Evolutionary conservation across 2,113 vertebrate species (phyloP).

Genomic region (Pan troglodytes): DNA sequence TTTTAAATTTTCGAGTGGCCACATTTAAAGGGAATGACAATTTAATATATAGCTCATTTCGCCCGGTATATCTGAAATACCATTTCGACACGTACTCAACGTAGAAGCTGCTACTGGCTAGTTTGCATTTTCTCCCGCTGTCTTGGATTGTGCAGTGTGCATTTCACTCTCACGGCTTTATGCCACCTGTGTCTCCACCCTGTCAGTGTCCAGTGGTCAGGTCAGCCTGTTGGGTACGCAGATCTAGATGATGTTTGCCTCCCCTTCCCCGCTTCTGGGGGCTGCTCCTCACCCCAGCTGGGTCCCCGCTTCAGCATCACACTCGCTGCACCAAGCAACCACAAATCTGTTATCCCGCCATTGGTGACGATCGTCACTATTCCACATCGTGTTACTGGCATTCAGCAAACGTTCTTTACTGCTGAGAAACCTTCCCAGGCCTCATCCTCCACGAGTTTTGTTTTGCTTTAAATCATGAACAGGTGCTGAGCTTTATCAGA

Average conservation of each 20-base stretch:
- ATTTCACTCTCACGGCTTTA: background rate
- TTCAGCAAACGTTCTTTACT: accelerated
- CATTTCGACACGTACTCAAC: background rate
- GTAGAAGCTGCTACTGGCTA: background rate
- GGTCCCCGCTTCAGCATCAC: no score
- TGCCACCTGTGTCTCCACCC: background rate
- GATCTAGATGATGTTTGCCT: background rate
- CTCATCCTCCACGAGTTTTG: accelerated
- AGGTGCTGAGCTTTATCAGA: background rate
- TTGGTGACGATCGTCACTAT: no score
- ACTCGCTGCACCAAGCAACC: no score
- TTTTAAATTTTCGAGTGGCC: no score
- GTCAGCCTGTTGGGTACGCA: background rate
- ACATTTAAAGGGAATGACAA: accelerated
- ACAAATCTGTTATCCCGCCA: no score
- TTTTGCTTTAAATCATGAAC: background rate
- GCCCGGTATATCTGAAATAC: background rate
- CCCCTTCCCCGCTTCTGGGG: background rate
- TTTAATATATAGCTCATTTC: background rate
- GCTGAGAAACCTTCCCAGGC: background rate
- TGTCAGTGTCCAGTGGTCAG: no score
- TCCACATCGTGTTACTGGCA: background rate
- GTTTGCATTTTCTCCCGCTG: accelerated
- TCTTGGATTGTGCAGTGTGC: background rate
- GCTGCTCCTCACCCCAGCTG: background rate